phyloP scores from a whole-genome alignment of 2,113 vertebrate species.

The Saguinus imperator region DNA sequence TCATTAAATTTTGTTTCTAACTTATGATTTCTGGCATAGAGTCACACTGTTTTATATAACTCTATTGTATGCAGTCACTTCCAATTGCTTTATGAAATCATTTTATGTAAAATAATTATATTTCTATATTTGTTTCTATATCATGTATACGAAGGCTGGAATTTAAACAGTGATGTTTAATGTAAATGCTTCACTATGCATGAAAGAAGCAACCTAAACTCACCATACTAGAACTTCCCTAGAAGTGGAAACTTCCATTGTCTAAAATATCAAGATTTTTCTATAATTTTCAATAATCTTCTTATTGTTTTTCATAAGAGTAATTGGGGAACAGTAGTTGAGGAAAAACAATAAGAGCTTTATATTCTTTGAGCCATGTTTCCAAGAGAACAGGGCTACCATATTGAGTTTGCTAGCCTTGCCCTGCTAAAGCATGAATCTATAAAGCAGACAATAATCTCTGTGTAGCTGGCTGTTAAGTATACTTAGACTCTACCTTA shows the following conservation, averaged over 20 bases:
- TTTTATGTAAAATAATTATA: background rate
- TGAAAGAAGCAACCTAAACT: background rate
- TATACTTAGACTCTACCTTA: background rate
- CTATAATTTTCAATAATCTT: background rate
- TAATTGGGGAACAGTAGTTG: background rate
- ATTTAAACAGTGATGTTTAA: background rate
- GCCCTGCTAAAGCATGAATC: background rate
- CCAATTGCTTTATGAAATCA: background rate
- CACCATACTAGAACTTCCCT: background rate
- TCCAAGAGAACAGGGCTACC: background rate
- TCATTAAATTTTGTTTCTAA: constrained; percentile 4
- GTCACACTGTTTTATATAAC: background rate
- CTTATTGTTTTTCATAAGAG: background rate
- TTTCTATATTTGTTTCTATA: background rate
- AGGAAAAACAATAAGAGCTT: background rate
- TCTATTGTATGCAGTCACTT: background rate
- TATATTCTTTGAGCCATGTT: background rate
- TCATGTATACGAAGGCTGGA: background rate
- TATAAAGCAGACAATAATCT: background rate
- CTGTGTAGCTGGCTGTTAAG: background rate
- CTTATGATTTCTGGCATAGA: constrained; percentile 12
- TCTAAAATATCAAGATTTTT: background rate
- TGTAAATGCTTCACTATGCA: background rate
- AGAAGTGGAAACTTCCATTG: background rate
- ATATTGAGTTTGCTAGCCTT: background rate